A percentile compares a stretch with the other conserved stretches of the same genome.
Evolutionary conservation across 2,113 vertebrate species (phyloP).

Genomic region (Anolis sagrei): DNA sequence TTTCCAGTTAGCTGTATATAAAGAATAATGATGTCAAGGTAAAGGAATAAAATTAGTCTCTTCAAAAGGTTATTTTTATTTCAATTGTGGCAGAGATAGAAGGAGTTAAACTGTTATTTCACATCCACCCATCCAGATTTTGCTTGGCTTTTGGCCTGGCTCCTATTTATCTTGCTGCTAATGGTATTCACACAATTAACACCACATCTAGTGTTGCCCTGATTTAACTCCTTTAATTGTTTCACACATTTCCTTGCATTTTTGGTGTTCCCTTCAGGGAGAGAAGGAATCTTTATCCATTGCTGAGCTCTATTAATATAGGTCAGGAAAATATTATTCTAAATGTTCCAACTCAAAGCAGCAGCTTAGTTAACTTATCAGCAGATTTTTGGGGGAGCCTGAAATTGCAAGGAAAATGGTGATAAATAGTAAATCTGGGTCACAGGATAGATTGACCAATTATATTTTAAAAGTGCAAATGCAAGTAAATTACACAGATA

Average conservation of each 20-base stretch:
- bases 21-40: too few species aligned
- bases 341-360: slow-evolving; percentile 33
- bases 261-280: slow-evolving; percentile 37
- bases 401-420: slow-evolving; percentile 45
- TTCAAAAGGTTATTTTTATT: not conserved
- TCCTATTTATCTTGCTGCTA: not conserved
- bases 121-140: too few species aligned
- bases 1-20: too few species aligned
- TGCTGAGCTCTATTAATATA: slow-evolving; percentile 56
- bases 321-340: slow-evolving; percentile 44
- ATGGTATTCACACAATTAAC: not conserved
- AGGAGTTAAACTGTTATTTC: not conserved
- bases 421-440: slow-evolving; percentile 44
- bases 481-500: slow-evolving; percentile 47
- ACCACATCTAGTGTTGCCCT: too few species aligned
- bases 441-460: slow-evolving; percentile 42
- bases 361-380: slow-evolving; percentile 53
- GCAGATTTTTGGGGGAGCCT: not conserved
- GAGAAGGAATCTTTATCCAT: slow-evolving; percentile 49
- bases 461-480: slow-evolving; percentile 55
- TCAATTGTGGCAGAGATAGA: not conserved
- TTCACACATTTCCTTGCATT: not conserved
- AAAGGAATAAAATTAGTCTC: too few species aligned
- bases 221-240: slow-evolving; percentile 17
- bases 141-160: not conserved